Evolutionary conservation across 37 sponge, comb jelly and placozoan genomes (phyloP).

Genomic region (Hexactinellida sp.): DNA sequence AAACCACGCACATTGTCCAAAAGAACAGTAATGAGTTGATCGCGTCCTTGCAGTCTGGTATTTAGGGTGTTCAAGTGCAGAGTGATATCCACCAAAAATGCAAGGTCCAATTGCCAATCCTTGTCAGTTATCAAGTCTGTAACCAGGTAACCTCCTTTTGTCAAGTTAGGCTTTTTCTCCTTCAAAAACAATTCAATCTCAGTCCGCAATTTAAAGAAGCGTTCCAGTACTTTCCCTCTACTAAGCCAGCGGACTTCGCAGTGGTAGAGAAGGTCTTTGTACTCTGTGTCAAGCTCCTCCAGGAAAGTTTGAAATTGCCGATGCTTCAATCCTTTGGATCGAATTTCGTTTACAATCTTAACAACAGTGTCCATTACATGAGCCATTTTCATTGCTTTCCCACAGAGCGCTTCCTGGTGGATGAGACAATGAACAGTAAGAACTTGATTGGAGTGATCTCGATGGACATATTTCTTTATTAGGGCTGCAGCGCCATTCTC

Average conservation of each 20-base stretch:
- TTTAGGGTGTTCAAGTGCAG: not conserved
- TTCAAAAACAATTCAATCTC: not conserved
- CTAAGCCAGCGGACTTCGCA: not conserved
- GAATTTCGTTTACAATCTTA: not conserved
- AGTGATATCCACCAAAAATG: not conserved
- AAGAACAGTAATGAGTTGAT: not conserved
- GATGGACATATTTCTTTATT: not conserved
- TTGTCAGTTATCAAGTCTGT: not conserved
- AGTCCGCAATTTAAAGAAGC: not conserved
- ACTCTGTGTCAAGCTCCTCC: not conserved
- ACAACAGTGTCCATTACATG: not conserved
- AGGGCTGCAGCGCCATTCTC: not conserved
- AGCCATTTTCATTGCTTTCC: not conserved
- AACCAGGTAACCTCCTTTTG: not conserved
- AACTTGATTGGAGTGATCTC: not conserved
- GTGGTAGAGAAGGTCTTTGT: not conserved
- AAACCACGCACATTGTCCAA: not conserved
- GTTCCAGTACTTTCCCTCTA: not conserved
- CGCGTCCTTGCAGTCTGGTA: not conserved
- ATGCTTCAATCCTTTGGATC: not conserved
- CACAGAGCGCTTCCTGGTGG: not conserved
- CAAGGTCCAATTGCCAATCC: not conserved
- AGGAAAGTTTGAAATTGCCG: not conserved
- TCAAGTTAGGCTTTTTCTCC: not conserved
- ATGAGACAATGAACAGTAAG: not conserved